These are phyloP conservation scores for Electrona antarctica DNA, from an alignment of 2,113 vertebrate species.

Conservation along the genomic window DNA sequence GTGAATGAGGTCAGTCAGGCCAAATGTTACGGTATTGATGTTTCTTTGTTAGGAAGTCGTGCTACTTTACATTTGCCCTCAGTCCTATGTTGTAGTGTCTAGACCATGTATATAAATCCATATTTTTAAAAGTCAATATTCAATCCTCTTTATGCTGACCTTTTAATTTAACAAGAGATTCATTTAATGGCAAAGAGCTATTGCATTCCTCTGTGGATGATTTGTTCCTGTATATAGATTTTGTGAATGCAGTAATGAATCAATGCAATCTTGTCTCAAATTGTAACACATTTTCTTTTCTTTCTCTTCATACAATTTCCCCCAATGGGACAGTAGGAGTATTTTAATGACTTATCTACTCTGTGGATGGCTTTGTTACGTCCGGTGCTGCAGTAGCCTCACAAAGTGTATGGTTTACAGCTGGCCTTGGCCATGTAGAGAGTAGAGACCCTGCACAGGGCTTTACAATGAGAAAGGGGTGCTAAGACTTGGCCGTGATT, in stretches of 20 bases:
- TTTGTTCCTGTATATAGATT: not conserved
- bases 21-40: slow-evolving; percentile 30
- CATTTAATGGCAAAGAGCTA: not conserved
- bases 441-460: slow-evolving; percentile 20
- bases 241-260: not conserved
- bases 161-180: not conserved
- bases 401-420: slow-evolving; percentile 14
- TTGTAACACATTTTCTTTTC: not conserved
- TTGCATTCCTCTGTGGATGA: not conserved
- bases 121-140: slow-evolving; percentile 1
- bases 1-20: slow-evolving; percentile 37
- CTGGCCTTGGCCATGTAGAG: slow-evolving; percentile 23
- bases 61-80: slow-evolving; percentile 1
- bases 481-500: slow-evolving; percentile 42
- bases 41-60: slow-evolving; percentile 8
- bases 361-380: not conserved
- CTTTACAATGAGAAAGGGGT: slow-evolving; percentile 23
- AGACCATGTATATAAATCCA: slow-evolving; percentile 14
- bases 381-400: not conserved
- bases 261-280: not conserved
- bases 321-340: not conserved
- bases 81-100: slow-evolving; percentile 15
- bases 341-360: not conserved
- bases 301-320: too few species aligned
- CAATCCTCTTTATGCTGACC: not conserved